phyloP scores from a whole-genome alignment of 2,888 invertebrate species.

The Agyllia agylla region DNA sequence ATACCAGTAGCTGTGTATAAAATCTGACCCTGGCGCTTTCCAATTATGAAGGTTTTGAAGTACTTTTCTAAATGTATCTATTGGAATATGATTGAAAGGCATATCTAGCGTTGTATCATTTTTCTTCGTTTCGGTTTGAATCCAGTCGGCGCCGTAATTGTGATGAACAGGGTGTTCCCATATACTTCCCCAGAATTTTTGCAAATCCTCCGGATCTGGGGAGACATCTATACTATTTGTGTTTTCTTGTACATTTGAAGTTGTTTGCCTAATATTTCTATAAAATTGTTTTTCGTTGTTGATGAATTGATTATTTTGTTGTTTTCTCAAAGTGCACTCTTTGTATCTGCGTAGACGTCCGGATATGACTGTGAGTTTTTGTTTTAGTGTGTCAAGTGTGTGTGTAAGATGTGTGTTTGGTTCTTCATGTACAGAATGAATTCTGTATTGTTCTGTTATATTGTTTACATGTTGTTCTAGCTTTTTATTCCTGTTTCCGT shows the following conservation, averaged over 20 bases:
- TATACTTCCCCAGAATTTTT: background rate
- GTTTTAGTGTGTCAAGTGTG: background rate
- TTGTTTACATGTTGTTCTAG: background rate
- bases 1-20: background rate
- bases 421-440: background rate
- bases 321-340: no score
- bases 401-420: background rate
- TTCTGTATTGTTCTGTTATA: background rate
- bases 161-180: background rate
- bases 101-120: background rate
- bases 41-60: background rate
- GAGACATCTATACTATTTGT: background rate
- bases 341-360: no score
- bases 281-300: no score
- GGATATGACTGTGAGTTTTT: background rate
- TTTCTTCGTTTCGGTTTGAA: background rate
- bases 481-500: background rate
- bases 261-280: no score
- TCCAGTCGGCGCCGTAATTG: background rate
- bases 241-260: background rate
- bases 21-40: background rate
- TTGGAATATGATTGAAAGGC: background rate
- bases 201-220: background rate
- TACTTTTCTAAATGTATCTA: background rate
- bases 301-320: no score